These are phyloP conservation scores for Tinamus guttatus DNA, from an alignment of 2,113 vertebrate species.

Conservation along the genomic window DNA sequence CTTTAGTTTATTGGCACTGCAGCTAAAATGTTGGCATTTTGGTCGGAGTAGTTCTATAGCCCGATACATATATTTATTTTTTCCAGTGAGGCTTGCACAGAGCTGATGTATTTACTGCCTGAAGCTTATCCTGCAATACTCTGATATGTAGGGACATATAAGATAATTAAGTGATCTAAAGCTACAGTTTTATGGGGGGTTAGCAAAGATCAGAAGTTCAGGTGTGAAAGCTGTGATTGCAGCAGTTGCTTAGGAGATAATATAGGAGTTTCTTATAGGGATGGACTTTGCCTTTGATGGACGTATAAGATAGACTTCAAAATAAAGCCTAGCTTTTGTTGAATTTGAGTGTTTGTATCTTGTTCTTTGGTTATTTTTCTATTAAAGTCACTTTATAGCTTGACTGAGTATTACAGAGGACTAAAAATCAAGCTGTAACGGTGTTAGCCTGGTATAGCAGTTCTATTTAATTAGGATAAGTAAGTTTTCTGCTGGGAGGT, in stretches of 20 bases:
- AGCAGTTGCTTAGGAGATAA: neutral
- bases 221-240: neutral
- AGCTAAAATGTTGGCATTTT: neutral
- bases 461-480: neutral
- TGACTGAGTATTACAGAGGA: neutral
- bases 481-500: neutral
- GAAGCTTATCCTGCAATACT: neutral
- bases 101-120: neutral
- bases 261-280: neutral
- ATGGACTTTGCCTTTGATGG: neutral
- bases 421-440: neutral
- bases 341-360: neutral
- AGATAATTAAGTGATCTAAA: neutral
- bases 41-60: neutral
- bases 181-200: neutral
- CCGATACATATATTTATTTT: neutral
- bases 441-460: neutral
- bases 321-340: neutral
- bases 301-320: neutral
- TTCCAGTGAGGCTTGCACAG: neutral
- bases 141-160: neutral
- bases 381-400: neutral
- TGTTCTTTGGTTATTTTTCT: neutral
- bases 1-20: neutral
- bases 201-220: slow-evolving; percentile 17